These are phyloP conservation scores for Macaca nemestrina DNA, from an alignment of 2,113 vertebrate genomes.

Conservation along the genomic window DNA sequence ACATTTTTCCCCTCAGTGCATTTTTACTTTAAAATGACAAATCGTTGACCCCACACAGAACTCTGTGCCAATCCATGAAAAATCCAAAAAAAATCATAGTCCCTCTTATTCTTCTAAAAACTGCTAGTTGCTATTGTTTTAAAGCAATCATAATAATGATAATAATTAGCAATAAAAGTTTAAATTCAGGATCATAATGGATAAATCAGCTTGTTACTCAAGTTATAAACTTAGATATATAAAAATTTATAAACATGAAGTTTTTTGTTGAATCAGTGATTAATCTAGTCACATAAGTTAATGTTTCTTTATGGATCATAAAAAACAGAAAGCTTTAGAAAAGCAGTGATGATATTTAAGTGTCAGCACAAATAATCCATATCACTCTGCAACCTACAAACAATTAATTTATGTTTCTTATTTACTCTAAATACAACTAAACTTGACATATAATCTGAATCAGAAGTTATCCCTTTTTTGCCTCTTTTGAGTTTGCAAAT, in stretches of 20 bases:
- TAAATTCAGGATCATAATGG: constrained; percentile 27
- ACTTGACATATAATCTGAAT: not conserved
- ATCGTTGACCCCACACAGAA: constrained; percentile 51
- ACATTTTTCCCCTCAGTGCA: constrained; percentile 34
- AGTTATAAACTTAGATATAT: not conserved
- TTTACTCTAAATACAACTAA: constrained; percentile 13
- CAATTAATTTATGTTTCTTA: not conserved
- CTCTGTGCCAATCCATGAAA: constrained; percentile 33
- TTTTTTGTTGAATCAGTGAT: not conserved
- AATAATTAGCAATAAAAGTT: constrained; percentile 43
- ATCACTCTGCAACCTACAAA: not conserved
- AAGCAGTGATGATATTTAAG: not conserved
- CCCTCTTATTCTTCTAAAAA: constrained; percentile 49
- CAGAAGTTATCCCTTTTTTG: constrained; percentile 12
- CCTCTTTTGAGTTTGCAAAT: not conserved
- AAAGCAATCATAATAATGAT: constrained; percentile 1
- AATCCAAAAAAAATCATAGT: not conserved
- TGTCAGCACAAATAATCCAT: not conserved
- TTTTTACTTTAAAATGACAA: constrained; percentile 53
- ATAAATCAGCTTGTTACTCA: constrained; percentile 6
- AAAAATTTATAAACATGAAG: constrained; percentile 19
- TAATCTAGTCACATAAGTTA: not conserved
- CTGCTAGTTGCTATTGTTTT: not conserved
- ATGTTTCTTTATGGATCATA: not conserved
- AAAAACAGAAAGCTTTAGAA: constrained; percentile 8